Evolutionary conservation across 92 coral and sea anemone species (phyloP), one percentile per base, ranked within the genome.

Genomic region (Heliopora coerulea): DNA sequence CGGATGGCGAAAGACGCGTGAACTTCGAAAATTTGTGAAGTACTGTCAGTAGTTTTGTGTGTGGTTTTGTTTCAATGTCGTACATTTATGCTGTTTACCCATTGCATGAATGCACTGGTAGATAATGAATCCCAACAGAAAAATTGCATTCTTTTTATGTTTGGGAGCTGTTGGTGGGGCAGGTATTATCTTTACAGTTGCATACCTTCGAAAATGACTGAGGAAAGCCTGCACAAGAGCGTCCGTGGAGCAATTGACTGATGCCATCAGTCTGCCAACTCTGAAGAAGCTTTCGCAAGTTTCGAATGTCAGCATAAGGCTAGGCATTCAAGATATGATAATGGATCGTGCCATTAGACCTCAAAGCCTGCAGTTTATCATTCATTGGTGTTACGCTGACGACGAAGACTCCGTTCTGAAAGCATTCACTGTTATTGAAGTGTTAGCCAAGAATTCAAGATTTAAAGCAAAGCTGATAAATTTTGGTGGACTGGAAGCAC

Each of bases 241-340:
- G 12, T 69, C 89, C 2, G 80, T 95, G 32, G 75, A 91, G 42
- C 83, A 72, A 33, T 70, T 95, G 79, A 83, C 79, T 57, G 91
- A 95, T 49, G 73, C 75, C 41, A 88, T 95, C 73, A 85, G 80
- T 17, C 57, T 88, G 29, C 85, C 83, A 29, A 92, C 89, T 82
- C 83, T 95, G 29, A 91, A 84, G 69, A 56, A 82, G 44, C 84
- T 90, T 33, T 88, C 86, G 8, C 88, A 90, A 32, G 91, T 96
- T 65, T 78, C 96, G 8, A 90, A 90, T 62, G 73, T 90, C 46
- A 75, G 97, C 39, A 29, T 95, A 24, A 86, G 86, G 44, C 82
- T 88, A 21, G 83, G 97, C 61, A 96, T 91, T 21, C 88, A 91
- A 25, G 91, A 90, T 72, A 65, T 95, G 7, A 73, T 95, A 35